Evolutionary conservation across 2,113 vertebrate genomes (phyloP), one percentile per base, ranked within the genome.

Genomic region (Crocuta crocuta): DNA sequence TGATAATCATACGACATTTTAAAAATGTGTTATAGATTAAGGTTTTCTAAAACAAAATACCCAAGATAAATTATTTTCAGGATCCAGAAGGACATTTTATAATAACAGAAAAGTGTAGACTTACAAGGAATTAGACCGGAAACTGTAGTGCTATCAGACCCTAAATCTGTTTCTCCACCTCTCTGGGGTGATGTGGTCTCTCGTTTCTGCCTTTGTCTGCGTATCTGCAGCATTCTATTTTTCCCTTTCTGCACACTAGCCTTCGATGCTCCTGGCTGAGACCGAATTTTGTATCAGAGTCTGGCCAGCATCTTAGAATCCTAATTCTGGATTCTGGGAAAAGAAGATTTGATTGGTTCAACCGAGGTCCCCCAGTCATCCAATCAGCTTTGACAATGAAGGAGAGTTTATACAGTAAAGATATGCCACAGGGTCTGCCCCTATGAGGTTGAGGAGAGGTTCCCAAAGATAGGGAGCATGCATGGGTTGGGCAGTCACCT

Each of bases 21-120:
- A 6, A 74, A 91, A 90, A 79, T 45, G n/a, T 68, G 53, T 74
- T 93, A 35, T 33, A 94, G 45, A 7, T 96, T 90, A 74, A 96
- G 15, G 10, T 81, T 92, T 93, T 89, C 35, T 91, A 70, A 97
- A 91, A 61, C 28, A 61, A 90, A 95, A 86, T 48, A 68, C 7
- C 66, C 50, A 96, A 93, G 26, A 94, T 93, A 93, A 96, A 39
- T 7, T 53, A 73, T 73, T 94, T 85, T 31, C 73, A 24, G 11
- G 39, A 81, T 93, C 2, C 73, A 76, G 26, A 93, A n/a, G 79
- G 33, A 61, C 66, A 85, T 73, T 95, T 91, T 92, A 61, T 12
- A 84, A 39, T 73, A 73, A 93, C 71, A 70, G n/a, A 92, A 89
- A 78, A 31, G 39, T 76, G 24, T 45, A 28, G 10, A 39, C n/a